Percentiles rank a stretch among this genome's conserved stretches.
Evolutionary conservation across 1,140 invertebrate genomes (phyloP).

Genomic region (Zaprionus gabonicus): DNA sequence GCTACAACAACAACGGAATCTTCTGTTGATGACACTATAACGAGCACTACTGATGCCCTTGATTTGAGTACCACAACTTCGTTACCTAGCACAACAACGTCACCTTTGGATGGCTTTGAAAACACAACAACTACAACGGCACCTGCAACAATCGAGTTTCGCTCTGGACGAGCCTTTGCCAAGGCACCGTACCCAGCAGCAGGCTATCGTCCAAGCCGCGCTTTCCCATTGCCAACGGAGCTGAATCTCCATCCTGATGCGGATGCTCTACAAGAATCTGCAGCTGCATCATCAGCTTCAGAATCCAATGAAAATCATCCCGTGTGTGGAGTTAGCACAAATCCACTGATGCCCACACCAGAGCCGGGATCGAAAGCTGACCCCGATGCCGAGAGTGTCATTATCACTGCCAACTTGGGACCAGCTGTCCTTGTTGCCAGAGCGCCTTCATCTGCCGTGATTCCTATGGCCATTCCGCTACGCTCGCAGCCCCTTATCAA

Average conservation of each 20-base stretch:
- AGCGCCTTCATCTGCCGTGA: slow-evolving; percentile 34
- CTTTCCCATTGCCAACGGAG: slow-evolving; percentile 69
- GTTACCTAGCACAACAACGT: slow-evolving; percentile 12
- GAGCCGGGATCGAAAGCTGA: slow-evolving; percentile 65
- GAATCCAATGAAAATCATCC: slow-evolving; percentile 67
- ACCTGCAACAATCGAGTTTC: slow-evolving; percentile 18
- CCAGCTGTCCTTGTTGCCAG: slow-evolving; percentile 62
- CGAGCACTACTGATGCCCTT: slow-evolving; percentile 59
- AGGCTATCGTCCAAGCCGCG: slow-evolving; percentile 72
- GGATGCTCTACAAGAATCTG: slow-evolving; percentile 28
- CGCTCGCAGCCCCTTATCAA: slow-evolving; percentile 58
- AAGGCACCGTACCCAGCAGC: slow-evolving; percentile 72
- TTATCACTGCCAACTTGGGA: slow-evolving; percentile 63
- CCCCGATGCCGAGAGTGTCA: slow-evolving; percentile 72
- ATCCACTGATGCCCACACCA: slow-evolving; percentile 75
- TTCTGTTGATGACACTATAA: slow-evolving; percentile 43
- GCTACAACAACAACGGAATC: slow-evolving; percentile 55
- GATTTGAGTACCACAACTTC: slow-evolving; percentile 57
- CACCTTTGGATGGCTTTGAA: slow-evolving; percentile 40
- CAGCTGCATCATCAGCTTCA: slow-evolving; percentile 7
- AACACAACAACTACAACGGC: slow-evolving; percentile 40
- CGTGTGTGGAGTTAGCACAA: slow-evolving; percentile 72
- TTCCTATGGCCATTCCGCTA: slow-evolving; percentile 66
- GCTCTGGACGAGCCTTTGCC: slow-evolving; percentile 43
- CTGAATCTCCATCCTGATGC: slow-evolving; percentile 30